phyloP scores from a whole-genome alignment of 2,888 invertebrate species.

The Bibio marci region DNA sequence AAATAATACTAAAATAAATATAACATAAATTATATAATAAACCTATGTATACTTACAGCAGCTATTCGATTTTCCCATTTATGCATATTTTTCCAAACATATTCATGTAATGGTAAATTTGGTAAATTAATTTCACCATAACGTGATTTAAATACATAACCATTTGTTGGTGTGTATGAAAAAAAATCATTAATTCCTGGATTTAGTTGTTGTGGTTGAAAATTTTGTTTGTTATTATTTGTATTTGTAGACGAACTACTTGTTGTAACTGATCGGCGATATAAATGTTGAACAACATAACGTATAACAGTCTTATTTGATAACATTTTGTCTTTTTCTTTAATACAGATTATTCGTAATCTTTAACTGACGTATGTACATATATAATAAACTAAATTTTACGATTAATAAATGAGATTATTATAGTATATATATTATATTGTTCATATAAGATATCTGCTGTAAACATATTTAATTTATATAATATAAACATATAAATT shows the following conservation, averaged over 20 bases:
- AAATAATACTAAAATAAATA: too few relatives aligned
- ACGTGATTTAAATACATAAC: conserved; percentile 30
- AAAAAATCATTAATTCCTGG: conserved; percentile 1
- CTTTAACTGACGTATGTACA: too few relatives aligned
- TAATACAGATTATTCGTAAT: too few relatives aligned
- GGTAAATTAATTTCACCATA: conserved; percentile 34
- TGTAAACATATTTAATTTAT: too few relatives aligned
- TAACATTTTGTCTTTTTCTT: too few relatives aligned
- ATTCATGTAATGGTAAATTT: conserved; percentile 38
- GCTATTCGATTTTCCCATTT: conserved; percentile 45
- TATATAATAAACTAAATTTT: too few relatives aligned
- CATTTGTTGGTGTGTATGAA: conserved; percentile 18
- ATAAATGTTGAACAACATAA: neutral
- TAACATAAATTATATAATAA: too few relatives aligned
- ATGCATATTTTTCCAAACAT: conserved; percentile 42
- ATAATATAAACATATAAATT: too few relatives aligned
- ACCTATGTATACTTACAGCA: too few relatives aligned
- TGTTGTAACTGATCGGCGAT: neutral
- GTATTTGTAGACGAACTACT: neutral
- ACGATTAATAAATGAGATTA: too few relatives aligned
- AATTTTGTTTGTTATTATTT: neutral
- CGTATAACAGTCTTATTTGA: neutral
- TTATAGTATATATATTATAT: too few relatives aligned
- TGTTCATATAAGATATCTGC: too few relatives aligned
- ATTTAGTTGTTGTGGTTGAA: neutral